Base-by-base conservation (phyloP, 2,888 invertebrate genomes). In the Lordiphosa fenestrarum region DNA sequence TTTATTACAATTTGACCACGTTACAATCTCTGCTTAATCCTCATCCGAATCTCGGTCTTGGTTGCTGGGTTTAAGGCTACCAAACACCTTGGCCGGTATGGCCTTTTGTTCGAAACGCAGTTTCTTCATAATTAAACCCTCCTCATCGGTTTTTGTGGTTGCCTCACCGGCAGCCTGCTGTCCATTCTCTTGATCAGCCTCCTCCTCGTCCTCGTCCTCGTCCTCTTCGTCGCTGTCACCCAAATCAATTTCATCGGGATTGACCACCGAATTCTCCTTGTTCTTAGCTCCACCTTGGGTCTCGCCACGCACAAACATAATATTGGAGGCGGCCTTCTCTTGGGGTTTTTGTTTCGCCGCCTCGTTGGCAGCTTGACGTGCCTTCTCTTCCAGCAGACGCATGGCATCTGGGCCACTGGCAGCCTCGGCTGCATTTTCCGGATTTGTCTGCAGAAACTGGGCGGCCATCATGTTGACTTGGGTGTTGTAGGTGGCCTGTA, bases 401-500 rank as follows among this genome's bases (percentile, higher is more conserved):
- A 97, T 97, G 6, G 95, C 95, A 90, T 97, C 96, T 0, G 60
- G 41, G 74, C 93, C 93, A 30, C 94, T 94, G 86, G 94, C 94
- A 1, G 94, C 94, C 46, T 94, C 90, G 23, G 94, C 93, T 13
- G 94, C 93, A 36, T 93, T 91, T 4, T 56, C 73, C 3, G 30
- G 30, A 52, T 91, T 91, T 15, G 95, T 95, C 78, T 94, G 96
- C 76, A 98, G 91, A 95, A 98, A 98, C 90, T 98, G 98, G 0
- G 98, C 98, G 10, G 98, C 96, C 98, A 99, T 98, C 95, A 98
- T 98, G 88, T 99, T 99, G n/a, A 93, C 93, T 91, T 99, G 98
- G 1, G 98, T 99, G 89, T 99, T 99, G 89, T 97, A 99, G 84
- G 96, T 96, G 4, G 99, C 99, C 90, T 98, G 98, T 0, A 99